These are phyloP conservation scores for Formica exsecta DNA, from an alignment of 1,140 invertebrate genomes.

Conservation along the genomic window DNA sequence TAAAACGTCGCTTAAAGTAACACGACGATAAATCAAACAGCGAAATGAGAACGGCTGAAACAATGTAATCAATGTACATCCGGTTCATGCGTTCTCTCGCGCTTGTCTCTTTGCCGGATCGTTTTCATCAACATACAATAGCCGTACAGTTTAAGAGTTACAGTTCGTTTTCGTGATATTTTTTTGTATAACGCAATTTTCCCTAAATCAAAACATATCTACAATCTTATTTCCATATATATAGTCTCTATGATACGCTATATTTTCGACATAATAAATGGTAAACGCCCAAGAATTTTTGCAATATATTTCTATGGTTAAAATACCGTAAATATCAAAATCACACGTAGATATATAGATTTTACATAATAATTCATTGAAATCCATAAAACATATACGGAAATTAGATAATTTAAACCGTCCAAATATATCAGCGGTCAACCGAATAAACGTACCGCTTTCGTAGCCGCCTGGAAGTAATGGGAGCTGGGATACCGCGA, in stretches of 20 bases:
- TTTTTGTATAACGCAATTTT: conserved; percentile 57
- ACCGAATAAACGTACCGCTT: conserved; percentile 33
- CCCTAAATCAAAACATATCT: conserved; percentile 54
- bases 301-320: not conserved
- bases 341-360: not conserved
- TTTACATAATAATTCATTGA: not conserved
- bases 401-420: conserved; percentile 42
- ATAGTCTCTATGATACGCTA: not conserved
- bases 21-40: conserved; percentile 60
- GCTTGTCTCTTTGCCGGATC: conserved; percentile 33
- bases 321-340: not conserved
- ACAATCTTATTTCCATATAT: not conserved
- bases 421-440: conserved; percentile 41
- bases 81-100: conserved; percentile 28
- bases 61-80: conserved; percentile 51
- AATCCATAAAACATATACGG: conserved; percentile 24
- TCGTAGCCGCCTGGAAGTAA: conserved; percentile 42
- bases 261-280: no score
- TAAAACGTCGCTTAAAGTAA: conserved; percentile 55
- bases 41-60: conserved; percentile 57
- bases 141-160: conserved; percentile 49
- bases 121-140: conserved; percentile 51
- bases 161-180: conserved; percentile 30
- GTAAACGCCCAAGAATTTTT: not conserved
- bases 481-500: conserved; percentile 54